These are phyloP conservation scores for Caenorhabditis parvicauda DNA, from an alignment of 2,888 invertebrate species.

Conservation along the genomic window DNA sequence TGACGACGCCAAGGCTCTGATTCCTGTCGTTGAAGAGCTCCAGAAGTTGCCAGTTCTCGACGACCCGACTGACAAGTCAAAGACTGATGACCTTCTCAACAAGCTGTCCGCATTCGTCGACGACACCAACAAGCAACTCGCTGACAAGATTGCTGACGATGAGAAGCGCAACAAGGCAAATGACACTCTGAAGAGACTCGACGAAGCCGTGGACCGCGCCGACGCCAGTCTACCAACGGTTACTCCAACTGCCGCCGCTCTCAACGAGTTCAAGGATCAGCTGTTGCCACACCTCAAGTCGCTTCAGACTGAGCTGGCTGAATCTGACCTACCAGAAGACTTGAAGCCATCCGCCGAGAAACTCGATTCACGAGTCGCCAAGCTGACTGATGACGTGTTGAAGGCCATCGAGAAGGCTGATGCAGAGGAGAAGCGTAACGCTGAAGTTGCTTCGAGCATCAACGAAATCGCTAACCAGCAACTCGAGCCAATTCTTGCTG, in stretches of 20 bases:
- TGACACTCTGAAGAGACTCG: conserved; percentile 24
- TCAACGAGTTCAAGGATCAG: conserved; percentile 20
- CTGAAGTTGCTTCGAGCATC: conserved; percentile 16
- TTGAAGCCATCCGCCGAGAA: conserved; percentile 9
- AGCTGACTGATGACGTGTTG: conserved; percentile 19
- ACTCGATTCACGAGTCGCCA: conserved; percentile 12
- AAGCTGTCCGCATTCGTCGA: conserved; percentile 14
- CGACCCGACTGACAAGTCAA: too few relatives aligned
- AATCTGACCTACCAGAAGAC: conserved; percentile 14
- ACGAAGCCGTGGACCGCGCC: conserved; percentile 24
- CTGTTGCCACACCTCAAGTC: conserved; percentile 16
- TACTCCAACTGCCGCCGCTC: conserved; percentile 13
- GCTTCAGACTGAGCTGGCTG: conserved; percentile 12
- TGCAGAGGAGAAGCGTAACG: conserved; percentile 10
- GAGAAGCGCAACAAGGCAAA: conserved; percentile 20
- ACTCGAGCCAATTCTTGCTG: too few relatives aligned
- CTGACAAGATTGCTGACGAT: conserved; percentile 19
- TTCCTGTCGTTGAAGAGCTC: conserved; percentile 30
- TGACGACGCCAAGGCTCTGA: conserved; percentile 21
- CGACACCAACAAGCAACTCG: conserved; percentile 18
- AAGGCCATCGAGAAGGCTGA: conserved; percentile 10
- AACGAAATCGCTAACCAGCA: conserved; percentile 7
- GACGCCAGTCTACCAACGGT: conserved; percentile 11
- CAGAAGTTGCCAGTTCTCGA: conserved; percentile 24
- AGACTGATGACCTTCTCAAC: conserved; percentile 17